Evolutionary conservation across 2,113 vertebrate species (phyloP).

Genomic region (Austrofundulus limnaeus): DNA sequence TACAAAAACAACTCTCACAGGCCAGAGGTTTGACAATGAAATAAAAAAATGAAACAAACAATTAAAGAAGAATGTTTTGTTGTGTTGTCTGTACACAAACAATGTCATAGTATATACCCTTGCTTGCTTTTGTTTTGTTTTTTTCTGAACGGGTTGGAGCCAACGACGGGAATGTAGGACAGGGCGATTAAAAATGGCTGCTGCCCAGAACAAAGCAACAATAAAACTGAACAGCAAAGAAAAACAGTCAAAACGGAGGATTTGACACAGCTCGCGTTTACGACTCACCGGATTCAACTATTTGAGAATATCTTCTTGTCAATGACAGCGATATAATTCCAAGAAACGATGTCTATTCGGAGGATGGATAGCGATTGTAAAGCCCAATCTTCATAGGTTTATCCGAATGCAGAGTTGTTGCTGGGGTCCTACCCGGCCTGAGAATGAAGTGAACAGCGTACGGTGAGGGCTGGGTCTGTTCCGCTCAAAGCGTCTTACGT

Average conservation of each 20-base stretch:
- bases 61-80: not conserved
- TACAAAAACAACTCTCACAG: constrained; percentile 34
- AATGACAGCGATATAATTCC: constrained; percentile 63
- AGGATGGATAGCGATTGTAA: constrained; percentile 81
- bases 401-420: constrained; percentile 48
- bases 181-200: constrained; percentile 85
- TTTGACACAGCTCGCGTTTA: not conserved
- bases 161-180: constrained; percentile 68
- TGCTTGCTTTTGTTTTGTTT: constrained; percentile 18
- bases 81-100: not conserved
- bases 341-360: constrained; percentile 47
- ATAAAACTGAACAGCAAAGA: constrained; percentile 68
- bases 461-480: constrained; percentile 35
- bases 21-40: not conserved
- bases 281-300: constrained; percentile 75
- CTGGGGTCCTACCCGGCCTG: constrained; percentile 76
- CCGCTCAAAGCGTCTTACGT: constrained; percentile 50
- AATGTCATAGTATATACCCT: constrained; percentile 15
- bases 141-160: constrained; percentile 32
- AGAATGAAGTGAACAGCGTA: constrained; percentile 66
- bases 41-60: not conserved
- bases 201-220: constrained; percentile 84
- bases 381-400: constrained; percentile 65
- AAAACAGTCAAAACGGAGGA: constrained; percentile 33
- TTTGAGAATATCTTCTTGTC: constrained; percentile 46